Percentiles rank a stretch among this genome's conserved stretches.
These are phyloP conservation scores for Drosophila subpulchrella DNA, from an alignment of 1,140 invertebrate genomes.

Conservation along the genomic window DNA sequence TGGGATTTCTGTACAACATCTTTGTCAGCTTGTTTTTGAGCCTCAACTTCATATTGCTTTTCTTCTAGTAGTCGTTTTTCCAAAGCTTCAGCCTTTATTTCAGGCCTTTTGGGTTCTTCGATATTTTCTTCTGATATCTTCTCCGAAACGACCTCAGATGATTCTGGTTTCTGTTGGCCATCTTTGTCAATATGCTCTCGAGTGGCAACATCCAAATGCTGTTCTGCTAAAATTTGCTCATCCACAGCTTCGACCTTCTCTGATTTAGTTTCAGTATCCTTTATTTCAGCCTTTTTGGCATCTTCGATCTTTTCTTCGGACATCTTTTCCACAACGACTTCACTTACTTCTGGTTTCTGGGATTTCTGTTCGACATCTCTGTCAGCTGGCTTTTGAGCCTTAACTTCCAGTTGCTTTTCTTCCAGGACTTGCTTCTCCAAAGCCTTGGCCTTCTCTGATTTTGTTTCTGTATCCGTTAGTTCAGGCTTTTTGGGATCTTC, in stretches of 20 bases:
- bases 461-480: conserved; percentile 2
- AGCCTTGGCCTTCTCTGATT: conserved; percentile 48
- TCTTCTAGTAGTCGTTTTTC: not conserved
- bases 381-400: conserved; percentile 25
- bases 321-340: too few relatives aligned
- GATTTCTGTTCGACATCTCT: conserved; percentile 1
- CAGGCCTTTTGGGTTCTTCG: conserved; percentile 9
- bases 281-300: conserved; percentile 1
- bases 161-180: conserved; percentile 26
- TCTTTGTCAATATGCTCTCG: conserved; percentile 26
- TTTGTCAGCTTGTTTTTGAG: not conserved
- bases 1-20: conserved; percentile 1
- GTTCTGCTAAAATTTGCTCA: conserved; percentile 28
- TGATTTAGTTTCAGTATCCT: conserved; percentile 32
- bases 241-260: conserved; percentile 43
- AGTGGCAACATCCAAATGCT: conserved; percentile 4
- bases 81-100: not conserved
- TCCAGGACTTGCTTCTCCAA: conserved; percentile 36
- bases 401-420: conserved; percentile 16
- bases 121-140: conserved; percentile 31
- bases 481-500: conserved; percentile 4
- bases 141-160: conserved; percentile 31
- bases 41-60: not conserved
- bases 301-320: too few relatives aligned
- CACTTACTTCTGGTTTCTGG: conserved; percentile 49